These are phyloP conservation scores for Parambassis ranga DNA, from an alignment of 2,797 vertebrate species.

Conservation along the genomic window DNA sequence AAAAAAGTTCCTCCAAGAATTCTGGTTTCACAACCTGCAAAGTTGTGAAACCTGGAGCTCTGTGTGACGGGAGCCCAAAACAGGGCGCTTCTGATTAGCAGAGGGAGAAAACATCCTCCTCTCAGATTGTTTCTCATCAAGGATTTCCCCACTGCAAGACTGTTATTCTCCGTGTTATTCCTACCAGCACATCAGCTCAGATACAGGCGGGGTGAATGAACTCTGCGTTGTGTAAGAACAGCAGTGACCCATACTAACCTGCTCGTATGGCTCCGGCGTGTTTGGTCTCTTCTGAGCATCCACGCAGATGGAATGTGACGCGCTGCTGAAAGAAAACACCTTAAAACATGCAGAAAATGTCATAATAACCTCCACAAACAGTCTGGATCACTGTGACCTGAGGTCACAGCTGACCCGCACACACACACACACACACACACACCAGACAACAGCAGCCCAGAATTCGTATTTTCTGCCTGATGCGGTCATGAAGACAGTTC, in stretches of 20 bases:
- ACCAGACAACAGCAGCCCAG: no score
- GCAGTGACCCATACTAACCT: constrained; percentile 43
- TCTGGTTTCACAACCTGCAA: background rate
- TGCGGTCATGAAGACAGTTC: no score
- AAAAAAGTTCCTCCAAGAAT: constrained; percentile 10
- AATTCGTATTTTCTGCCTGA: no score
- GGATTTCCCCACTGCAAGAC: constrained; percentile 30
- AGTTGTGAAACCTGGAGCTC: constrained; percentile 6
- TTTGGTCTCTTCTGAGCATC: constrained; percentile 48
- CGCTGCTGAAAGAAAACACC: constrained; percentile 32
- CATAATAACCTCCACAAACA: constrained; percentile 42
- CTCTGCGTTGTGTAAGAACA: constrained; percentile 69
- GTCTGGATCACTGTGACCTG: constrained; percentile 10
- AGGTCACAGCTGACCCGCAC: no score
- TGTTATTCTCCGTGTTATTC: constrained; percentile 63
- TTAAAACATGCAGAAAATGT: constrained; percentile 27
- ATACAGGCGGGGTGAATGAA: constrained; percentile 56
- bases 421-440: no score
- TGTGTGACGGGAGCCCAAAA: constrained; percentile 5
- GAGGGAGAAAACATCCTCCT: constrained; percentile 62
- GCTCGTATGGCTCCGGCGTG: constrained; percentile 25
- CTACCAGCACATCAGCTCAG: constrained; percentile 7
- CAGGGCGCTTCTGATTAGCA: constrained; percentile 50
- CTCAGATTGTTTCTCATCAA: constrained; percentile 40
- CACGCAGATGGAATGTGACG: constrained; percentile 61